Conservation (phyloP, 1,140 invertebrate genomes). For the Heliconius melpomene region DNA sequence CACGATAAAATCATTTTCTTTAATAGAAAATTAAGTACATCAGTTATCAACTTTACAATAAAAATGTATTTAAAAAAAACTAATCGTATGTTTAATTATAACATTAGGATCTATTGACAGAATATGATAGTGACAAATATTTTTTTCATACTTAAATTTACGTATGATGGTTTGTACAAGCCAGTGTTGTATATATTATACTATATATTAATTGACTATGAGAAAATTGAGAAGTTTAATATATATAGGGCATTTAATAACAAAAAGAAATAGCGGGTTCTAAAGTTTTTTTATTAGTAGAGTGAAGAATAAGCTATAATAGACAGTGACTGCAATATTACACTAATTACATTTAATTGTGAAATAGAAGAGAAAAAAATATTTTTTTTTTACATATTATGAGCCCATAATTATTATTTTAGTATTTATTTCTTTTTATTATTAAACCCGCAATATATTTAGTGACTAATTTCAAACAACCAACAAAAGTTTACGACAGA, state of each 20-base stretch:
- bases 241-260: neutral
- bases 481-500: neutral
- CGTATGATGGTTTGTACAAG: conserved; percentile 31
- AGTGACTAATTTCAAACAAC: neutral
- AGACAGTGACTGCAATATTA: no score
- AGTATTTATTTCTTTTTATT: neutral
- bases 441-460: neutral
- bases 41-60: neutral
- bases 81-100: no score
- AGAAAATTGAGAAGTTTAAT: conserved; percentile 9
- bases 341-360: no score
- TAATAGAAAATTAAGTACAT: neutral
- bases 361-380: no score
- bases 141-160: conserved; percentile 2
- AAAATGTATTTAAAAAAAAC: conserved; percentile 2
- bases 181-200: conserved; percentile 19
- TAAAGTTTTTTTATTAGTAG: neutral
- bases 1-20: no score
- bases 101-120: neutral
- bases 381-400: no score
- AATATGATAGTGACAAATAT: neutral
- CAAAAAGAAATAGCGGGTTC: neutral
- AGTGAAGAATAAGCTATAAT: conserved; percentile 3
- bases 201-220: conserved; percentile 19
- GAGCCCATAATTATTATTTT: neutral